Evolutionary conservation across 2,113 vertebrate species (phyloP), one percentile per base, ranked within the genome.

Genomic region (Numenius arquata): DNA sequence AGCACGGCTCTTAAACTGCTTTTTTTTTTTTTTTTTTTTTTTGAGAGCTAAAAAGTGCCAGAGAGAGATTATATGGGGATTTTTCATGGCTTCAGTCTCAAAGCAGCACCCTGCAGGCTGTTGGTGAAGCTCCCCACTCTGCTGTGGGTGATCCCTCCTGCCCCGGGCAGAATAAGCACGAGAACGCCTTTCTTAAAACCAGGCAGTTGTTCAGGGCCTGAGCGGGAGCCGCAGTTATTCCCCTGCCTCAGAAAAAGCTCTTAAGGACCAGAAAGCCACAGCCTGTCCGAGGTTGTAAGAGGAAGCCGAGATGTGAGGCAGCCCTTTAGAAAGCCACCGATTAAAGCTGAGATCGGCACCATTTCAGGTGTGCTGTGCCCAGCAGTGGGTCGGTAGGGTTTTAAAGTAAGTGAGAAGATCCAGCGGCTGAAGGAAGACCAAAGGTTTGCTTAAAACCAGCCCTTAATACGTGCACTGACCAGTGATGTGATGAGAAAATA

Each of bases 361-460:
- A 0, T 32, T 81, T 29, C 8, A 5, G 8, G 38, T 0, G 59
- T 40, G 38, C 63, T 27, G 12, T 12, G 25, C 63, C 30, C 12
- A 25, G 36, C 32, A 1, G 53, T 0, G 10, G 12, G 10, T 43
- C 1, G 1, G 7, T 6, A 2, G 0, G 29, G 53, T 7, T 65
- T 80, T 19, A 16, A 34, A 66, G 52, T 4, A 15, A 55, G 30
- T 1, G 61, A 30, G 67, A 36, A 41, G 73, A 21, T 23, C 1
- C 0, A 65, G 59, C 13, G 21, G 67, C 52, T 30, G 71, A 16
- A 6, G 7, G 59, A 43, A 25, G 43, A 50, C 1, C n/a, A 26
- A 11, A n/a, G 67, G 5, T 15, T 0, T 15, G 15, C n/a, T 56
- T 22, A 26, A 55, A 70, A 18, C 52, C 48, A 27, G 1, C 18